Base-by-base conservation (phyloP, 1,140 invertebrate genomes). In the Apis dorsata region DNA sequence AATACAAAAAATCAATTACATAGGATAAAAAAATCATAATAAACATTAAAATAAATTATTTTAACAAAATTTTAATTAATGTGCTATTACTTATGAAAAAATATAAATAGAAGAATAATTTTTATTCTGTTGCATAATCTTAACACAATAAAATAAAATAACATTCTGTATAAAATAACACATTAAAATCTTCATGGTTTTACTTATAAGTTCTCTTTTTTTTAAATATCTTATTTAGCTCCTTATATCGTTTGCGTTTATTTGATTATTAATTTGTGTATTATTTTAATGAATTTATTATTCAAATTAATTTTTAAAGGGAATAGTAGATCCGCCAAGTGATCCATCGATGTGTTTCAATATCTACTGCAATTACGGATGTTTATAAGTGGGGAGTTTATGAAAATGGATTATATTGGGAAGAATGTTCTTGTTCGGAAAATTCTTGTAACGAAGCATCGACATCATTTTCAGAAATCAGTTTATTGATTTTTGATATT, bases 301-400 rank as follows among this genome's bases (percentile, higher is more conserved):
- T 80, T 53, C 71, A 1, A 0, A 15, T 49, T 63, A 4, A 49
- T 83, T 79, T 53, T 87, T 79, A 12, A 78, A 98, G 97, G 97
- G 98, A 97, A 98, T 93, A 97, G 97, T 17, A 95, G 98, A 91
- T 34, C 2, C 94, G 98, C 59, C 98, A 98, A 93, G 98, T 99
- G 1, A 97, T 98, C 75, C 94, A 98, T 53, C 95, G 98, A 49
- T 99, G 98, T 95, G 97, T 97, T 8, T 98, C 97, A 1, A 97
- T 98, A 4, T 96, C 97, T 12, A 98, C 96, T 55, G 98, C 98
- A 87, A 97, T 98, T 0, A 98, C 97, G 1, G 97, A 97, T 63
- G 97, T 98, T 2, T 99, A 98, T 90, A 98, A 99, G 91, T 99
- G 98, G 98, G 98, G 98, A 21, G 97, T 98, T 19, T 96, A 97